phyloP scores from a whole-genome alignment of 2,888 invertebrate species.

The Drosophila mercatorum region DNA sequence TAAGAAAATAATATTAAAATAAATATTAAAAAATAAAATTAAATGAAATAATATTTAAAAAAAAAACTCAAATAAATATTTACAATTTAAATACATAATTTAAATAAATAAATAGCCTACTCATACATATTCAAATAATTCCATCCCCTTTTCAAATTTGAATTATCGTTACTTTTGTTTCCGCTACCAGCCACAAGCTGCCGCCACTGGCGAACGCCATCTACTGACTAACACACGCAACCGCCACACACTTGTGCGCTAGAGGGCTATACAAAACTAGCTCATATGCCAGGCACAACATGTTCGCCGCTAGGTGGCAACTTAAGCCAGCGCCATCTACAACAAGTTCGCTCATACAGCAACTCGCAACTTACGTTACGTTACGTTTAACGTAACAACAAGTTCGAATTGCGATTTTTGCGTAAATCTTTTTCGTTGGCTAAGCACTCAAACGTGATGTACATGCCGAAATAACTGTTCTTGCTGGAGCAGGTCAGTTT shows the following conservation, averaged over 20 bases:
- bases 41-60: background rate
- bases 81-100: background rate
- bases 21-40: background rate
- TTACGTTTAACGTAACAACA: slow-evolving; percentile 12
- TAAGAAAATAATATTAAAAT: background rate
- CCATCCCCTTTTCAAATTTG: background rate
- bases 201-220: slow-evolving; percentile 27
- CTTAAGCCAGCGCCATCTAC: background rate
- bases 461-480: slow-evolving; percentile 24
- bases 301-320: slow-evolving; percentile 36
- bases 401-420: slow-evolving; percentile 38
- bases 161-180: slow-evolving; percentile 10
- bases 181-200: background rate
- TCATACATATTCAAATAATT: background rate
- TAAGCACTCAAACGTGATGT: slow-evolving; percentile 33
- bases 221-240: background rate
- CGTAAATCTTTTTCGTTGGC: slow-evolving; percentile 16
- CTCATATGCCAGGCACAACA: background rate
- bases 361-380: background rate
- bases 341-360: background rate
- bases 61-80: background rate
- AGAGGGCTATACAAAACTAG: background rate
- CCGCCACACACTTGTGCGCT: background rate
- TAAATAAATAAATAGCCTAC: background rate
- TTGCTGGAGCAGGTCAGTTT: slow-evolving; percentile 40